Evolutionary conservation across 2,888 invertebrate species (phyloP).

Genomic region (Cosmopolites sordidus): DNA sequence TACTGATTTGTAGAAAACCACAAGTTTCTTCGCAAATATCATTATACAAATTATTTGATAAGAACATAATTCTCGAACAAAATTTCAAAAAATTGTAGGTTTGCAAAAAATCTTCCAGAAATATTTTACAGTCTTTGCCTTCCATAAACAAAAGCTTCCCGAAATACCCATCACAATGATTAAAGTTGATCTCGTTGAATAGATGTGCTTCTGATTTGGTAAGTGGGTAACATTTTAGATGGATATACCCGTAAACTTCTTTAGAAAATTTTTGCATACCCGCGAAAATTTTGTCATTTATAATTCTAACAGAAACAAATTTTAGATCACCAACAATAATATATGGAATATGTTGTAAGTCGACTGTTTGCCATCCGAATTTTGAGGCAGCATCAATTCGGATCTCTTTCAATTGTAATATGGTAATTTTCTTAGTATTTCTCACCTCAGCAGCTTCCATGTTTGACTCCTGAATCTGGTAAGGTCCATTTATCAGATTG

Average conservation of each 20-base stretch:
- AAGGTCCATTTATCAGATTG: too few species aligned
- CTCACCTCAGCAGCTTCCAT: too few species aligned
- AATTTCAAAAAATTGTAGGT: neutral
- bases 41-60: neutral
- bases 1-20: neutral
- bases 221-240: neutral
- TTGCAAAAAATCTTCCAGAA: neutral
- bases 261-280: neutral
- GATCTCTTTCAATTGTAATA: too few species aligned
- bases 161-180: neutral
- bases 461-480: too few species aligned
- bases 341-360: neutral
- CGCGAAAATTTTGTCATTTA: neutral
- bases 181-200: neutral
- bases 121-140: neutral
- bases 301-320: neutral
- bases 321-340: neutral
- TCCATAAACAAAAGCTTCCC: neutral
- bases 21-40: neutral
- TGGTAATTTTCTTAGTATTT: too few species aligned
- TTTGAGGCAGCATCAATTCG: neutral
- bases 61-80: neutral
- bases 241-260: neutral
- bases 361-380: neutral
- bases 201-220: neutral